Base-by-base conservation (phyloP, 2,888 invertebrate species). In the Morpho helenor region DNA sequence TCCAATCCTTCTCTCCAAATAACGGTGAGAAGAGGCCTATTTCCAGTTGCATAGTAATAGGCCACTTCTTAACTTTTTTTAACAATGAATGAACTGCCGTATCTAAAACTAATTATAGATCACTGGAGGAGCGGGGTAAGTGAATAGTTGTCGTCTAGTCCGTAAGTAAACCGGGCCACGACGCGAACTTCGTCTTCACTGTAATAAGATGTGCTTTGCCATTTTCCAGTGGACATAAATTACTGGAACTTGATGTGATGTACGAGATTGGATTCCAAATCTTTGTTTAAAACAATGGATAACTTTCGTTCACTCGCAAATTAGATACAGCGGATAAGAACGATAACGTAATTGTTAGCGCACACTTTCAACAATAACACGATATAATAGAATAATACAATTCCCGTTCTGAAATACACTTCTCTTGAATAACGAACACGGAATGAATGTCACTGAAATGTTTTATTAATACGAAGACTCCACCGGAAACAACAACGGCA, bases 101-200 rank as follows among this genome's bases (percentile, higher is more conserved):
- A 59, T 63, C 52, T 48, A 56, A 48, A 42, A 45, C 50, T 49
- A 46, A 49, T 46, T 31, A 10, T 16, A 10, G 49, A 49, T 46
- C 52, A 39, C 8, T 49, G 8, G 46, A 45, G 16, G 60, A 59
- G 60, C 56, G 53, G 31, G 55, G 56, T 70, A 76, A 73, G 72
- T 77, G 75, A 77, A 75, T 76, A 77, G 77, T 78, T 74, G 69
- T 67, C 67, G 64, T 64, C 68, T 72, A 77, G 76, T 71, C 73
- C 67, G 65, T 70, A 75, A 77, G 77, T 77, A 73, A 75, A 69
- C 70, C 70, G 71, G 66, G 67, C 64, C 66, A 66, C 63, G 61
- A 60, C 59, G 59, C 60, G 60, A 62, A 65, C 60, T 63, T 65
- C 51, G 52, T 49, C 61, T 59, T 61, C 45, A 39, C 43, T 46